phyloP scores from a whole-genome alignment of 2,888 invertebrate species.

The Monoplex corrugatus region DNA sequence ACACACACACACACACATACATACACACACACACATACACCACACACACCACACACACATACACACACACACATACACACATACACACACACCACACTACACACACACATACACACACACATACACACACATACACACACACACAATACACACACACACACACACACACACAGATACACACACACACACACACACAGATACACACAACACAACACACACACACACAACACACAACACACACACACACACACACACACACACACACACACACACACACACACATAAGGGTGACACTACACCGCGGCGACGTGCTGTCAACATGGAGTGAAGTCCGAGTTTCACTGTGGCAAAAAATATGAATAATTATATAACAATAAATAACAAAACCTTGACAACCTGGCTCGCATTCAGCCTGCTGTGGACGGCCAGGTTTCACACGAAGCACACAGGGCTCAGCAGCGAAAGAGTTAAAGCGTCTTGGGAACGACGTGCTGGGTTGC shows the following conservation, averaged over 20 bases:
- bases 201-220: background rate
- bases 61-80: background rate
- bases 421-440: too few species aligned
- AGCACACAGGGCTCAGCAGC: too few species aligned
- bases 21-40: background rate
- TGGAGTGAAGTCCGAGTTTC: too few species aligned
- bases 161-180: background rate
- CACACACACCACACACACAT: background rate
- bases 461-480: too few species aligned
- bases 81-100: background rate
- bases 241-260: constrained; percentile 22
- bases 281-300: too few species aligned
- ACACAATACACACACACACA: constrained; percentile 17
- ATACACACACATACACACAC: background rate
- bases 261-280: background rate
- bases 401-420: too few species aligned
- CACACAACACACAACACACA: constrained; percentile 17
- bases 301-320: too few species aligned
- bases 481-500: too few species aligned
- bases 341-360: too few species aligned
- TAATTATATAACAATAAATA: too few species aligned
- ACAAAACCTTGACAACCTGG: too few species aligned
- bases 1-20: background rate
- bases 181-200: background rate
- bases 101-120: background rate